These are phyloP conservation scores for Eupeodes luniger DNA, from an alignment of 2,888 invertebrate species.

Conservation along the genomic window DNA sequence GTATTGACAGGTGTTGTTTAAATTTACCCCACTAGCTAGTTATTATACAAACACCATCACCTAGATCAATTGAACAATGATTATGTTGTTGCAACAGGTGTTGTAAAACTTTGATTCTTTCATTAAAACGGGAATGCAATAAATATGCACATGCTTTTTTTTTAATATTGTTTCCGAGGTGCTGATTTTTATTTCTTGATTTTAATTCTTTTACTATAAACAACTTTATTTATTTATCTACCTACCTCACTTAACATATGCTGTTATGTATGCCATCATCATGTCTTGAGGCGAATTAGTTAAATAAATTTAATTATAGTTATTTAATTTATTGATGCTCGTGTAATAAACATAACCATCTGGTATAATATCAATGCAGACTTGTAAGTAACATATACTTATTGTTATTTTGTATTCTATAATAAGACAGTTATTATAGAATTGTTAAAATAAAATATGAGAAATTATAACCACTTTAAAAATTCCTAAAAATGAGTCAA, in stretches of 20 bases:
- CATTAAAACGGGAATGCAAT: neutral
- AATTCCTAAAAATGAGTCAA: too few species aligned
- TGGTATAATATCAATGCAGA: constrained; percentile 4
- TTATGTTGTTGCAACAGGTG: constrained; percentile 23
- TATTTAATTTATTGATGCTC: constrained; percentile 11
- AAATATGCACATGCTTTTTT: neutral
- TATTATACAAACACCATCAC: neutral
- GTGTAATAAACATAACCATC: constrained; percentile 3
- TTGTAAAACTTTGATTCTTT: constrained; percentile 15
- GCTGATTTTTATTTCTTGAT: neutral
- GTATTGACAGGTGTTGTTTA: constrained; percentile 37
- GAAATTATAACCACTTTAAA: neutral
- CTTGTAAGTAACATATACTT: neutral
- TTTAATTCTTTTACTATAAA: neutral
- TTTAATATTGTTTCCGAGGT: neutral
- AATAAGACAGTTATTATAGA: neutral
- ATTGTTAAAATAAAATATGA: neutral
- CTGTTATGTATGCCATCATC: neutral
- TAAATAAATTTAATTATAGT: constrained; percentile 8
- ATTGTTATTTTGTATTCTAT: neutral
- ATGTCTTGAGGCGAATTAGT: neutral
- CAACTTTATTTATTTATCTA: neutral
- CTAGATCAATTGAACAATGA: constrained; percentile 13
- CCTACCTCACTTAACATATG: neutral
- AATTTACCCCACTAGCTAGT: neutral